A percentile compares a stretch with the other conserved stretches of the same genome.
Evolutionary conservation across 2,797 vertebrate genomes (phyloP).

Genomic region (Melanotaenia nigrans): DNA sequence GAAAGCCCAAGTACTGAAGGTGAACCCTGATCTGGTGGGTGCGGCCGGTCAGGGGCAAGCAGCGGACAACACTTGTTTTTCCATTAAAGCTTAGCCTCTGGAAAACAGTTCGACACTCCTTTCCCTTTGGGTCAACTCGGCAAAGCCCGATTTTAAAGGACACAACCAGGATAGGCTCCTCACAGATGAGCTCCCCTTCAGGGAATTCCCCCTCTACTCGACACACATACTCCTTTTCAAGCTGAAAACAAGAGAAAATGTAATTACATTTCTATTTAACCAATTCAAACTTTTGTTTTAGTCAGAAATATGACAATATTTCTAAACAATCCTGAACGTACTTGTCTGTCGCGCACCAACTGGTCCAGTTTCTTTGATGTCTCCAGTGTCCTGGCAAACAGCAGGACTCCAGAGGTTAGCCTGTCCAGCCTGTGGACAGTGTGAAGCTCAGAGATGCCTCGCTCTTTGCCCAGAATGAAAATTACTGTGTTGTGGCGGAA

Average conservation of each 20-base stretch:
- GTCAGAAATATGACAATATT: neutral
- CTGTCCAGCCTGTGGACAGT: constrained; percentile 94
- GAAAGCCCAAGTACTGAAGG: constrained; percentile 94
- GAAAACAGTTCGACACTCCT: constrained; percentile 90
- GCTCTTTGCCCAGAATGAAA: constrained; percentile 96
- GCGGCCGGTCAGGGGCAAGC: constrained; percentile 91
- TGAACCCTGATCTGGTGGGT: constrained; percentile 99
- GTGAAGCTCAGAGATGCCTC: constrained; percentile 88
- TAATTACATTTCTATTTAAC: neutral
- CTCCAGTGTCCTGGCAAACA: constrained; percentile 92
- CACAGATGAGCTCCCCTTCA: constrained; percentile 85
- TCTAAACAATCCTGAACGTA: constrained; percentile 32
- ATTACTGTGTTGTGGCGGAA: constrained; percentile 98
- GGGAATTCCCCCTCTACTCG: constrained; percentile 94
- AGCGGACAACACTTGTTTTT: constrained; percentile 89
- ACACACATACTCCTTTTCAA: constrained; percentile 97
- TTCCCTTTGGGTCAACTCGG: constrained; percentile 91
- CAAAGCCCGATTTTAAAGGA: constrained; percentile 92
- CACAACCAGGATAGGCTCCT: constrained; percentile 94
- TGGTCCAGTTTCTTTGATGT: constrained; percentile 92
- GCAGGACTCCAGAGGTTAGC: constrained; percentile 94
- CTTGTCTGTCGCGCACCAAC: constrained; percentile 90
- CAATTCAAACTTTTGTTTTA: neutral
- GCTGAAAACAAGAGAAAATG: constrained; percentile 71
- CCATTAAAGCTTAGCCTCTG: constrained; percentile 92